Conservation (phyloP, 2,797 vertebrate genomes). For the Heteromormyrus szaboi region DNA sequence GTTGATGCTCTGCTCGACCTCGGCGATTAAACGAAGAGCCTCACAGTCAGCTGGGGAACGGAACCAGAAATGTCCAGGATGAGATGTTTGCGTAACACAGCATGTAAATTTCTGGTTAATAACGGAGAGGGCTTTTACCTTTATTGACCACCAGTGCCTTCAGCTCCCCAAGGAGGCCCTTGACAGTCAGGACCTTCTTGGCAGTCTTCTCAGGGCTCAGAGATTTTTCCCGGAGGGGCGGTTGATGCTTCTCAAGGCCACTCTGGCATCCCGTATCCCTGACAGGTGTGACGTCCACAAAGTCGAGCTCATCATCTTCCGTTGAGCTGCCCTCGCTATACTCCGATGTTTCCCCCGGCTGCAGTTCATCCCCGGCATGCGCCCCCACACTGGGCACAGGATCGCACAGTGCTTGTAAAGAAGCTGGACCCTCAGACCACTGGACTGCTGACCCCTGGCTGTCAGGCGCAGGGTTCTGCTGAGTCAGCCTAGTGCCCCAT, state of each 20-base stretch:
- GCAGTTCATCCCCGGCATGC: constrained; percentile 24
- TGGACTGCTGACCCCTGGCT: background rate
- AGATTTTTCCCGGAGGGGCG: background rate
- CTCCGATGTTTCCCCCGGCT: constrained; percentile 17
- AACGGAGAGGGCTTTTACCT: constrained; percentile 38
- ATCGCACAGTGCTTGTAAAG: constrained; percentile 22
- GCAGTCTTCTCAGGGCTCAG: constrained; percentile 41
- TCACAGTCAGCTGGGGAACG: constrained; percentile 58
- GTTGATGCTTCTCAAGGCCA: constrained; percentile 44
- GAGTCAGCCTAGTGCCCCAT: background rate
- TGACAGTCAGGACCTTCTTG: constrained; percentile 58
- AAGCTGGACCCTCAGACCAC: background rate
- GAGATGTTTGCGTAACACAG: background rate
- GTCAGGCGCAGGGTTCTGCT: background rate
- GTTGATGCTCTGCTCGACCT: constrained; percentile 64
- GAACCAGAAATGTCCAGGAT: background rate
- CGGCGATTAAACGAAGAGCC: constrained; percentile 64
- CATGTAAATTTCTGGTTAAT: background rate
- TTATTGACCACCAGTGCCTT: constrained; percentile 48
- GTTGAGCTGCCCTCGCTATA: constrained; percentile 21
- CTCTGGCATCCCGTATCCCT: constrained; percentile 46
- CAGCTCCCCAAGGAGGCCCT: constrained; percentile 72
- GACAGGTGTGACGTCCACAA: constrained; percentile 44
- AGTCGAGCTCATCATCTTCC: constrained; percentile 34
- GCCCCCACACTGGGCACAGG: constrained; percentile 22